Percentiles rank a stretch among this genome's conserved stretches.
These are phyloP conservation scores for Craniophora ligustri DNA, from an alignment of 2,888 invertebrate genomes.

Conservation along the genomic window DNA sequence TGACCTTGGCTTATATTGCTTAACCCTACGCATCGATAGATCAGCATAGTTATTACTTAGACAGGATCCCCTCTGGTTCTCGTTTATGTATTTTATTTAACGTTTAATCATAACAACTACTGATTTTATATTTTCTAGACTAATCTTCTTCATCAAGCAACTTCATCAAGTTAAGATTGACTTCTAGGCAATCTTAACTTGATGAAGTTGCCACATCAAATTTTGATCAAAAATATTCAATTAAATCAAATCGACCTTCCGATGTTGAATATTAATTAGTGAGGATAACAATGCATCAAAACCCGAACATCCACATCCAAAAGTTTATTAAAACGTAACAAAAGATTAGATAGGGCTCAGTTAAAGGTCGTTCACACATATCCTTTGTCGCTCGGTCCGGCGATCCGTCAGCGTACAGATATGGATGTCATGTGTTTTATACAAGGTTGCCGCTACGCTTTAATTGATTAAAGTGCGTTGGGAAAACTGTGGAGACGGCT, in stretches of 20 bases:
- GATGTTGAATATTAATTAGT: conserved; percentile 10
- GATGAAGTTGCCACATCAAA: too few species aligned
- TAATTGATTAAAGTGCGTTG: conserved; percentile 66
- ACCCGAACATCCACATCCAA: conserved; percentile 18
- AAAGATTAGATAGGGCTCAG: conserved; percentile 49
- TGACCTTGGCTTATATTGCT: too few species aligned
- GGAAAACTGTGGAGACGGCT: conserved; percentile 51
- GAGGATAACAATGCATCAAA: conserved; percentile 21
- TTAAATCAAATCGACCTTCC: neutral
- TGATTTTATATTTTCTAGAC: too few species aligned
- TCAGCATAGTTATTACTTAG: too few species aligned
- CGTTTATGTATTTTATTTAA: too few species aligned
- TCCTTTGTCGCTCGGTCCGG: conserved; percentile 56
- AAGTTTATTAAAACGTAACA: conserved; percentile 50
- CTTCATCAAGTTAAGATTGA: too few species aligned
- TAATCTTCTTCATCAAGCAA: too few species aligned
- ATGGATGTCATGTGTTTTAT: conserved; percentile 66
- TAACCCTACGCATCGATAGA: too few species aligned
- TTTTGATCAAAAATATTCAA: too few species aligned
- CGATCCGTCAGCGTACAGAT: conserved; percentile 72
- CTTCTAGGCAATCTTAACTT: too few species aligned
- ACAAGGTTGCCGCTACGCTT: conserved; percentile 59
- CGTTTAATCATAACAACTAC: too few species aligned
- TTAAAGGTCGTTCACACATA: conserved; percentile 55
- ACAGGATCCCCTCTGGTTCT: too few species aligned